These are phyloP conservation scores for Sphaerodactylus townsendi DNA, from an alignment of 2,113 vertebrate species.

Conservation along the genomic window DNA sequence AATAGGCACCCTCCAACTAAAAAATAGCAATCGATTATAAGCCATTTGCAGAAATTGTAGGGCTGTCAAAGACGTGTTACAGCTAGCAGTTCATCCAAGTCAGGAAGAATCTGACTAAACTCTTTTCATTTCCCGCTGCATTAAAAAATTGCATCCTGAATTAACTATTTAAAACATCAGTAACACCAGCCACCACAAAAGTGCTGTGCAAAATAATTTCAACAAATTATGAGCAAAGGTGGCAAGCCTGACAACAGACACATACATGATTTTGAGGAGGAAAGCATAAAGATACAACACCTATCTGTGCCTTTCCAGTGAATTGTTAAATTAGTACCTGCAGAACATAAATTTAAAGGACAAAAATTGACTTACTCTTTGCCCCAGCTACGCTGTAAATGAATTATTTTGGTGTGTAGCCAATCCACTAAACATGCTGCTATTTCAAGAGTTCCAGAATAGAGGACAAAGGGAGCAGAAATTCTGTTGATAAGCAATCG, in stretches of 20 bases:
- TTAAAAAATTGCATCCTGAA: slow-evolving; percentile 45
- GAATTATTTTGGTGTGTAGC: slow-evolving; percentile 8
- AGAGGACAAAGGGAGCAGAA: neutral
- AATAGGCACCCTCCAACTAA: slow-evolving; percentile 72
- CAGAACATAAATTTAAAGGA: slow-evolving; percentile 17
- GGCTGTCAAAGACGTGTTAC: slow-evolving; percentile 70
- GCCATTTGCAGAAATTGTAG: slow-evolving; percentile 74
- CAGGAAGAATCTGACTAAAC: slow-evolving; percentile 47
- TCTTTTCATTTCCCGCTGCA: slow-evolving; percentile 27
- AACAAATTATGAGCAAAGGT: slow-evolving; percentile 24
- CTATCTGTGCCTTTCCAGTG: neutral
- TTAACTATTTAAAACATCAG: slow-evolving; percentile 37
- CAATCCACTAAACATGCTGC: neutral
- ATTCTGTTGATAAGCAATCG: neutral
- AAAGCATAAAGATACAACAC: slow-evolving; percentile 7
- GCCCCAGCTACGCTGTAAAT: neutral
- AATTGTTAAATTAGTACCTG: slow-evolving; percentile 9
- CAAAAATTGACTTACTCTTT: neutral
- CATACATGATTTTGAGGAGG: neutral
- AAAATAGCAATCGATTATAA: slow-evolving; percentile 76
- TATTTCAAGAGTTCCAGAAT: slow-evolving; percentile 33
- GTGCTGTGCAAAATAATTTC: slow-evolving; percentile 35
- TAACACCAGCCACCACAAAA: slow-evolving; percentile 27
- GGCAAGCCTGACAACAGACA: neutral
- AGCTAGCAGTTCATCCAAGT: slow-evolving; percentile 63